These are phyloP conservation scores for Drosophila lacteicornis DNA, from an alignment of 1,140 invertebrate genomes.

Conservation along the genomic window DNA sequence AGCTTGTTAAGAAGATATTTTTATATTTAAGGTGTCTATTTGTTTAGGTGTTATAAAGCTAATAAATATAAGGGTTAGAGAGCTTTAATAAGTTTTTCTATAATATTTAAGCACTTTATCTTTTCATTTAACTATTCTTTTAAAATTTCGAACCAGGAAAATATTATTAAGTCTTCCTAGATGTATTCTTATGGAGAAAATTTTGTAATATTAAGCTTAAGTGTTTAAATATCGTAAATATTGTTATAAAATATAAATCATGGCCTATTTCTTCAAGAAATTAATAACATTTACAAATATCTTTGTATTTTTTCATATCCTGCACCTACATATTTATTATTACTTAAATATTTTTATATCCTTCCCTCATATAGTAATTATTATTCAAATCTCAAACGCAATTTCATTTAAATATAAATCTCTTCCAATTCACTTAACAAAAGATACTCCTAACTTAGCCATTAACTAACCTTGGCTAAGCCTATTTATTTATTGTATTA, in stretches of 20 bases:
- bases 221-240: too few relatives aligned
- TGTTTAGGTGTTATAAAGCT: neutral
- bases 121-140: neutral
- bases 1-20: neutral
- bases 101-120: too few relatives aligned
- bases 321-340: too few relatives aligned
- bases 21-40: neutral
- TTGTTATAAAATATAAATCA: neutral
- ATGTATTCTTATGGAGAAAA: neutral
- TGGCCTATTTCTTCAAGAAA: fast-evolving
- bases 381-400: neutral
- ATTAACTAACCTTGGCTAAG: constrained; percentile 16
- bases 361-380: too few relatives aligned
- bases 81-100: neutral
- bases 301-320: too few relatives aligned
- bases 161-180: neutral
- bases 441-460: constrained; percentile 3
- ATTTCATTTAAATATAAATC: constrained; percentile 1
- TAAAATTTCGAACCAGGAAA: too few relatives aligned
- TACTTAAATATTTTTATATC: neutral
- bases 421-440: neutral
- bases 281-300: neutral
- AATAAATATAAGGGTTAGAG: neutral
- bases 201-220: too few relatives aligned
- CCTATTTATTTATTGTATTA: constrained; percentile 21